Percentiles rank a stretch among this genome's conserved stretches.
These are phyloP conservation scores for Nephotettix cincticeps DNA, from an alignment of 1,140 invertebrate species.

Conservation along the genomic window DNA sequence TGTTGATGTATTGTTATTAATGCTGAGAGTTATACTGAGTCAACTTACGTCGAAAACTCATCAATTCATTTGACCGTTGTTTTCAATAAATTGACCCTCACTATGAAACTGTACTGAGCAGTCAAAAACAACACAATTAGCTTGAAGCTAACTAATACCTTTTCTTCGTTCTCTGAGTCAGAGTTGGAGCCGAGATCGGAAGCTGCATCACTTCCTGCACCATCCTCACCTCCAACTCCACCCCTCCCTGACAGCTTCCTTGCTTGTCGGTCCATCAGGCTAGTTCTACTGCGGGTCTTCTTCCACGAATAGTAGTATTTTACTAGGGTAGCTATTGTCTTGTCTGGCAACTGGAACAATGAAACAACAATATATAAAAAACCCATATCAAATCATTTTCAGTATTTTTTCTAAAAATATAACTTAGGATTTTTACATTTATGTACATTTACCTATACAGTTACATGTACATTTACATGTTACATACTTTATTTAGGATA, in stretches of 20 bases:
- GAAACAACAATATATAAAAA: no score
- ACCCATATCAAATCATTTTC: no score
- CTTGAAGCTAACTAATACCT: conserved; percentile 56
- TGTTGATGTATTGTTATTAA: no score
- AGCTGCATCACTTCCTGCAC: conserved; percentile 68
- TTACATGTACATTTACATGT: no score
- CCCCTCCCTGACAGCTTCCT: conserved; percentile 61
- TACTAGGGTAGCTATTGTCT: conserved; percentile 92
- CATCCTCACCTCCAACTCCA: conserved; percentile 53
- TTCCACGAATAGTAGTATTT: conserved; percentile 99
- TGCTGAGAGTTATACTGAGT: no score
- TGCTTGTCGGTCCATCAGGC: conserved; percentile 89
- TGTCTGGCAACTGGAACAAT: conserved; percentile 81
- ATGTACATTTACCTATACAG: no score
- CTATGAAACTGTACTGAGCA: neutral
- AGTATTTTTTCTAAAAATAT: no score
- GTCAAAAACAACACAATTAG: neutral
- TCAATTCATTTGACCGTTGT: no score
- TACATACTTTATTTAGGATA: no score
- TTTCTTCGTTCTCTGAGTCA: conserved; percentile 85
- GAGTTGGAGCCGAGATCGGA: conserved; percentile 75
- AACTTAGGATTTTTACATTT: no score
- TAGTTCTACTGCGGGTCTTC: conserved; percentile 87
- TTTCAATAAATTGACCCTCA: neutral
- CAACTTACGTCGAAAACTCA: no score